phyloP scores from a whole-genome alignment of 2,888 invertebrate species.

The Halocaridina rubra region DNA sequence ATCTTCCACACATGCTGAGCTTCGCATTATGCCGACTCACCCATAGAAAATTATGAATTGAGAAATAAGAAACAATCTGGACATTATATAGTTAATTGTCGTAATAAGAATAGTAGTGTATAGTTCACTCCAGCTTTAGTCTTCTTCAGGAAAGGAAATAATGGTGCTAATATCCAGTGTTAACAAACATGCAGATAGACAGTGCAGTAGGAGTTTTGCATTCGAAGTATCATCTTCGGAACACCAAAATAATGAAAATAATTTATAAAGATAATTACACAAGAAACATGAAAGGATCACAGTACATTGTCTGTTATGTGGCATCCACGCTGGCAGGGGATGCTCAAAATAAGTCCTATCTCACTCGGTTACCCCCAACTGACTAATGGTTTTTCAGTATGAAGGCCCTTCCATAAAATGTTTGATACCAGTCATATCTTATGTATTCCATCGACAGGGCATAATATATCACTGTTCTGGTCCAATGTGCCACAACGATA shows the following conservation, averaged over 20 bases:
- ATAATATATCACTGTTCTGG: neutral
- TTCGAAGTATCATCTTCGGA: conserved; percentile 53
- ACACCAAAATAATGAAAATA: conserved; percentile 59
- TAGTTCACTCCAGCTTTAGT: conserved; percentile 38
- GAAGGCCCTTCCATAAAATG: no score
- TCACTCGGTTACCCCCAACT: no score
- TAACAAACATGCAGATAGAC: conserved; percentile 57
- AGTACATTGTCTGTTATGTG: conserved; percentile 50
- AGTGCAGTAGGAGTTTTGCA: conserved; percentile 52
- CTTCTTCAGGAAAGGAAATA: conserved; percentile 42
- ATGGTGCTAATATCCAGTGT: conserved; percentile 50
- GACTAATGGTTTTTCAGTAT: no score
- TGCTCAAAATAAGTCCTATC: no score
- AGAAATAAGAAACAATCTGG: conserved; percentile 25
- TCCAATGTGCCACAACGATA: neutral
- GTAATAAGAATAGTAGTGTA: conserved; percentile 27
- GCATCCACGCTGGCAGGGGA: conserved; percentile 22
- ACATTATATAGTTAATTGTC: neutral
- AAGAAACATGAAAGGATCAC: conserved; percentile 54
- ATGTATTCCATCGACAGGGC: no score
- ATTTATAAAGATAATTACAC: conserved; percentile 44
- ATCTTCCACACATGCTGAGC: neutral
- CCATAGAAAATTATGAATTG: conserved; percentile 11
- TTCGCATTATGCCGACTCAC: conserved; percentile 3
- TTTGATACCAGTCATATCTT: no score